Conservation (phyloP, 2,888 invertebrate species). For the Bembecia ichneumoniformis region DNA sequence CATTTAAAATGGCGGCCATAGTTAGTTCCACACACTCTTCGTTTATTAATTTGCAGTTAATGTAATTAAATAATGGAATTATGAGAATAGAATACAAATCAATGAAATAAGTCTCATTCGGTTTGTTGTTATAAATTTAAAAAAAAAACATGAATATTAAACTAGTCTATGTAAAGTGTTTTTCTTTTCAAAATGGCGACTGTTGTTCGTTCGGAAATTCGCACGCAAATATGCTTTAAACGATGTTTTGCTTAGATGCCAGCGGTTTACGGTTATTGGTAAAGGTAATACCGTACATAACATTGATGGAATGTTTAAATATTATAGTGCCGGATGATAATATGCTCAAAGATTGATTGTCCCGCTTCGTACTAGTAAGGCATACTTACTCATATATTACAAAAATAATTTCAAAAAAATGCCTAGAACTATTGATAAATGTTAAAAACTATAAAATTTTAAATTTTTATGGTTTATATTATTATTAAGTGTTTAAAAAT, state of each 20-base stretch:
- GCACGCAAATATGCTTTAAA: slow-evolving; percentile 38
- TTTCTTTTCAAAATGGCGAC: slow-evolving; percentile 2
- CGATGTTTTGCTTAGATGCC: slow-evolving; percentile 44
- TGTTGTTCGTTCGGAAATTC: slow-evolving; percentile 35
- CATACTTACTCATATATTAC: background rate
- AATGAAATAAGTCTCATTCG: too few relatives aligned
- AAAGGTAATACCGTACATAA: slow-evolving; percentile 25
- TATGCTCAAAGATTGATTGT: slow-evolving; percentile 57
- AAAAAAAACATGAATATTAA: too few relatives aligned
- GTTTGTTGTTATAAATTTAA: too few relatives aligned
- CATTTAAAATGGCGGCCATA: too few relatives aligned
- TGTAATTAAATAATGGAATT: too few relatives aligned
- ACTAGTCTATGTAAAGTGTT: too few relatives aligned
- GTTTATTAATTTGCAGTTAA: too few relatives aligned
- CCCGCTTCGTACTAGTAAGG: slow-evolving; percentile 14
- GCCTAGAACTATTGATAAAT: background rate
- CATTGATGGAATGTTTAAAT: slow-evolving; percentile 36
- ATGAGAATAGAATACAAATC: too few relatives aligned
- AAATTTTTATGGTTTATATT: background rate
- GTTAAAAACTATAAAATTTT: background rate
- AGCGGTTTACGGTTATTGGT: slow-evolving; percentile 31
- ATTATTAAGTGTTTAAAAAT: background rate
- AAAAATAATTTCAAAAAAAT: background rate
- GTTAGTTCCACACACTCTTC: too few relatives aligned
- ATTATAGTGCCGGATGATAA: slow-evolving; percentile 35